A percentile compares a stretch with the other conserved stretches of the same genome.
Conservation (phyloP, 2,888 invertebrate species). For the Parnassius apollo region DNA sequence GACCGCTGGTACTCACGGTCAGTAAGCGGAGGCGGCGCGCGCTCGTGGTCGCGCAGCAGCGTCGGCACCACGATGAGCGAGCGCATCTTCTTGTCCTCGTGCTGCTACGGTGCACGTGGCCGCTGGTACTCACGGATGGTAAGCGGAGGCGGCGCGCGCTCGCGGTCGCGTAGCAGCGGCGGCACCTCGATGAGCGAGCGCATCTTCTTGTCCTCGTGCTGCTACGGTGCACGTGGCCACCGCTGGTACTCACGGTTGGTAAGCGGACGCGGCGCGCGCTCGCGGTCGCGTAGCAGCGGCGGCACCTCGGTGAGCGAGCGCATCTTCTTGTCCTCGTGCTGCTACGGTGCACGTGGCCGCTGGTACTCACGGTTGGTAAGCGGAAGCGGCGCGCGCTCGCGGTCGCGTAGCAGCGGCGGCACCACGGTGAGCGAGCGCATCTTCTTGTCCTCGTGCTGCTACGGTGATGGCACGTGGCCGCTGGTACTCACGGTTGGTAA, state of each 20-base stretch:
- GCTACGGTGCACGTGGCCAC: no score
- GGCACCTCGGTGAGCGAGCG: no score
- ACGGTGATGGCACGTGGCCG: slow-evolving; percentile 50
- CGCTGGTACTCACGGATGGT: no score
- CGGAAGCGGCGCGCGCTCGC: slow-evolving; percentile 84
- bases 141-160: no score
- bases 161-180: neutral
- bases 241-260: no score
- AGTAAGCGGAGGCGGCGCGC: slow-evolving; percentile 86
- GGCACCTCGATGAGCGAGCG: slow-evolving; percentile 1
- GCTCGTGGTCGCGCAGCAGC: slow-evolving; percentile 87
- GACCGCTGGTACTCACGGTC: slow-evolving; percentile 82
- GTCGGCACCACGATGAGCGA: slow-evolving; percentile 98
- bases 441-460: slow-evolving; percentile 97
- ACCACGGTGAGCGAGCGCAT: slow-evolving; percentile 98
- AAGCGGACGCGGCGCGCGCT: no score
- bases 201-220: no score
- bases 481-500: no score
- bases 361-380: slow-evolving; percentile 86
- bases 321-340: no score
- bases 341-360: neutral
- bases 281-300: no score
- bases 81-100: slow-evolving; percentile 96
- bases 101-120: slow-evolving; percentile 82
- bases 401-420: slow-evolving; percentile 93